Conservation (phyloP, 2,888 invertebrate genomes). For the Frankliniella fusca region DNA sequence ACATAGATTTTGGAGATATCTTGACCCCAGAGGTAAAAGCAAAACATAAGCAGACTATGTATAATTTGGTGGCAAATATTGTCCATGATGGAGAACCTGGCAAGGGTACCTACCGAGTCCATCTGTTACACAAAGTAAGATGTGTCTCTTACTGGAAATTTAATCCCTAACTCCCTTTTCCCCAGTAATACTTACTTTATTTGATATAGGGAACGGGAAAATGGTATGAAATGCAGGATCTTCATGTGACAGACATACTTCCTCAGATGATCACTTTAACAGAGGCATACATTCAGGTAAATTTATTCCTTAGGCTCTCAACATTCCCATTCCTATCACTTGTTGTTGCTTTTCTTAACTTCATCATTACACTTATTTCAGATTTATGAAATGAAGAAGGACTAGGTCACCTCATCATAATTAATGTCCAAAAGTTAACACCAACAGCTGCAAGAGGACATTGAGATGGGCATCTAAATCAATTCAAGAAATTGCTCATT, state of each 20-base stretch:
- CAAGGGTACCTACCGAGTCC: constrained; percentile 60
- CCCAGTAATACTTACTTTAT: not conserved
- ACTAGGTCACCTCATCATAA: not conserved
- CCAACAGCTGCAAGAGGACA: not conserved
- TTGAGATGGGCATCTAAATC: not conserved
- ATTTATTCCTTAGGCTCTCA: not conserved
- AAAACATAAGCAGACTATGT: constrained; percentile 76
- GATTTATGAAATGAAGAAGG: constrained; percentile 3
- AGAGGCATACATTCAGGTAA: constrained; percentile 94
- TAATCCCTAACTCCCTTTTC: not conserved
- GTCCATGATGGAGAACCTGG: constrained; percentile 96
- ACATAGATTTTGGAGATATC: constrained; percentile 95
- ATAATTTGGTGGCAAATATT: constrained; percentile 97
- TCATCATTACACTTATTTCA: not conserved
- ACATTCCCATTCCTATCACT: not conserved
- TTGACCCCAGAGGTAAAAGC: constrained; percentile 78
- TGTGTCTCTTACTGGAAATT: not conserved
- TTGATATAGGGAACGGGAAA: constrained; percentile 63
- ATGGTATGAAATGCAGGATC: constrained; percentile 90
- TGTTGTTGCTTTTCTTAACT: not conserved
- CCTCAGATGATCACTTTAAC: constrained; percentile 99
- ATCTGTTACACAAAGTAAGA: constrained; percentile 49
- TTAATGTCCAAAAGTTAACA: not conserved
- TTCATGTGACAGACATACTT: constrained; percentile 95
- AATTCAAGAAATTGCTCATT: not conserved